Evolutionary conservation across 2,797 vertebrate genomes (phyloP), one percentile per base, ranked within the genome.

Genomic region (Dallia pectoralis): DNA sequence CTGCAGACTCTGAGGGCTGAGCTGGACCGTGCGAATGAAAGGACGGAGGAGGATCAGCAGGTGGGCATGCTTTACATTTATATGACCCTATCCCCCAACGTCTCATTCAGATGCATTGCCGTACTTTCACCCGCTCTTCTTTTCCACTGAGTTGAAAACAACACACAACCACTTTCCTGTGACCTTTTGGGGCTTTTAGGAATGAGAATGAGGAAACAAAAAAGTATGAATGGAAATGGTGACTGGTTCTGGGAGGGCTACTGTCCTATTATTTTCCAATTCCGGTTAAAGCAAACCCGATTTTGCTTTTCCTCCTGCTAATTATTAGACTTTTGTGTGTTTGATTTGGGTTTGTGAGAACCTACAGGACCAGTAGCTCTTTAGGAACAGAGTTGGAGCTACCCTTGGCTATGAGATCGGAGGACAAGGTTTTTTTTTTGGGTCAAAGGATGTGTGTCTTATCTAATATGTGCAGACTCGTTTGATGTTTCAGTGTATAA

Each of bases 31-130:
- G 92, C 93, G 77, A 93, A 83, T 82, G 89, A 77, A 29, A 86
- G 74, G 74, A 88, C 87, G 68, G 91, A 91, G 73, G 93, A 92
- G 53, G 92, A 87, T 72, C 89, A 91, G 36, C 93, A 95, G 94
- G 97, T 97, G 72, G 75, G 91, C 87, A 9, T 56, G 19, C 1
- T 2, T 53, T 30, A 56, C 30, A 1, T 16, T 36, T 30, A 4
- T 51, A 11, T 25, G 12, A 4, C 22, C 9, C 9, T 47, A 12
- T 40, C 25, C 0, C n/a, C n/a, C 8, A 9, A 6, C 14, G 15
- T 36, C 51, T 56, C 1, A 14, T 1, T 44, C 12, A 36, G 63
- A 36, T 65, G 19, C 32, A 15, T 56, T 64, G 19, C 16, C 32
- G 8, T 40, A 11, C 18, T 53, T 53, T 25, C 8, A 49, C 22